A percentile compares a stretch with the other conserved stretches of the same genome.
phyloP scores from a whole-genome alignment of 1,140 invertebrate species.

The Drosophila baimaii region DNA sequence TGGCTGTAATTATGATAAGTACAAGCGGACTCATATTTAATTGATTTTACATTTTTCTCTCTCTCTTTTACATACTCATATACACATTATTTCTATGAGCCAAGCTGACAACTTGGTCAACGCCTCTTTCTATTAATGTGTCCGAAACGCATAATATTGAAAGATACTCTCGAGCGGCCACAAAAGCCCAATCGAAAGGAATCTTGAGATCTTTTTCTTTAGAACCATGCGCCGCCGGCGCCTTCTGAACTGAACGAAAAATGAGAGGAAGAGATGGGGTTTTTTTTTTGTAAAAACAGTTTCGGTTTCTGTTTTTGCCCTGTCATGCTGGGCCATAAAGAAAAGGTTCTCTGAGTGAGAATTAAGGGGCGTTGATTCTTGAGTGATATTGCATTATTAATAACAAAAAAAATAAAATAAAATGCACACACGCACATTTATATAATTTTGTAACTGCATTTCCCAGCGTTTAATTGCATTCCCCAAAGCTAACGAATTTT shows the following conservation, averaged over 20 bases:
- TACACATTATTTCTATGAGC: slow-evolving; percentile 5
- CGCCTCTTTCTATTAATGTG: slow-evolving; percentile 80
- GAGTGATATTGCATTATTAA: slow-evolving; percentile 77
- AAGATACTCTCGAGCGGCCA: slow-evolving; percentile 46
- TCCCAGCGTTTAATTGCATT: slow-evolving; percentile 43
- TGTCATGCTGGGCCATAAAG: slow-evolving; percentile 44
- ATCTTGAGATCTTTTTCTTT: slow-evolving; percentile 64
- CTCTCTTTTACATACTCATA: not conserved
- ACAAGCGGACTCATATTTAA: slow-evolving; percentile 68
- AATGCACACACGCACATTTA: slow-evolving; percentile 15
- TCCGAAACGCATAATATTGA: slow-evolving; percentile 62
- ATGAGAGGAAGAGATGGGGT: slow-evolving; percentile 15
- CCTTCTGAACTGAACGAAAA: slow-evolving; percentile 49
- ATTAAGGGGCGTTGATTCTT: slow-evolving; percentile 76
- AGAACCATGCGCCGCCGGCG: slow-evolving; percentile 72
- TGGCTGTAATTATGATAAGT: slow-evolving; percentile 79
- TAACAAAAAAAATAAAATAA: slow-evolving; percentile 11
- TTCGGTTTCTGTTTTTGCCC: slow-evolving; percentile 24
- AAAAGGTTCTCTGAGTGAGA: slow-evolving; percentile 57
- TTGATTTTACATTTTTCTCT: slow-evolving; percentile 71
- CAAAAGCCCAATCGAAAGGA: slow-evolving; percentile 29
- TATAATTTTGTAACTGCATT: slow-evolving; percentile 57
- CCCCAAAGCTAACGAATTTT: slow-evolving; percentile 19
- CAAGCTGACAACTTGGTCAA: slow-evolving; percentile 59
- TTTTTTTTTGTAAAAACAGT: slow-evolving; percentile 14